These are phyloP conservation scores for Drosophila funebris DNA, from an alignment of 1,140 invertebrate species.

Conservation along the genomic window DNA sequence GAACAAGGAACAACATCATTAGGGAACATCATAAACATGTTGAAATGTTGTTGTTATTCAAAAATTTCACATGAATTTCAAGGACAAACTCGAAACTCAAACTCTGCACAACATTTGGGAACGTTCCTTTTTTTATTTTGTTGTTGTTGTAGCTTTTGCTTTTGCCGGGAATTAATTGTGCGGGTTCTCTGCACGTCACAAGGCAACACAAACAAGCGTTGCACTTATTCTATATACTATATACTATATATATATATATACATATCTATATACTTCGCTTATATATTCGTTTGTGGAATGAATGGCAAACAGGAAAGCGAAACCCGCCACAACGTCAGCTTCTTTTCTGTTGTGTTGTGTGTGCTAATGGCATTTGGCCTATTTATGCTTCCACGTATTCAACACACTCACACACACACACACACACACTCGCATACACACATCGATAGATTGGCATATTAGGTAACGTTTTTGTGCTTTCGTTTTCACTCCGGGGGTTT, in stretches of 20 bases:
- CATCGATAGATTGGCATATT: conserved; percentile 43
- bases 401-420: conserved; percentile 19
- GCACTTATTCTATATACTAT: conserved; percentile 45
- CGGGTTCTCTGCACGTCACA: conserved; percentile 57
- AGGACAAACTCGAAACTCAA: conserved; percentile 63
- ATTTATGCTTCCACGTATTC: conserved; percentile 80
- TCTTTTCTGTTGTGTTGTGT: conserved; percentile 15
- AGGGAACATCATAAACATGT: conserved; percentile 11
- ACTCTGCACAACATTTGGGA: conserved; percentile 41
- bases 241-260: conserved; percentile 14
- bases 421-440: conserved; percentile 9
- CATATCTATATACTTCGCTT: conserved; percentile 1
- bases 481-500: conserved; percentile 59
- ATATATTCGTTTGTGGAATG: conserved; percentile 2
- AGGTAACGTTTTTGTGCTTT: conserved; percentile 55
- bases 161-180: conserved; percentile 72
- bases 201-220: conserved; percentile 12
- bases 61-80: conserved; percentile 81
- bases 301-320: conserved; percentile 33
- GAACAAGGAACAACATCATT: neutral
- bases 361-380: conserved; percentile 83
- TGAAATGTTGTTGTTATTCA: conserved; percentile 40
- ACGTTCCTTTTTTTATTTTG: conserved; percentile 23
- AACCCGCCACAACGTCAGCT: conserved; percentile 61
- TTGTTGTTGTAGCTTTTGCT: conserved; percentile 22